These are phyloP conservation scores for Muschampia plurimacula DNA, from an alignment of 2,888 invertebrate genomes.

Conservation along the genomic window DNA sequence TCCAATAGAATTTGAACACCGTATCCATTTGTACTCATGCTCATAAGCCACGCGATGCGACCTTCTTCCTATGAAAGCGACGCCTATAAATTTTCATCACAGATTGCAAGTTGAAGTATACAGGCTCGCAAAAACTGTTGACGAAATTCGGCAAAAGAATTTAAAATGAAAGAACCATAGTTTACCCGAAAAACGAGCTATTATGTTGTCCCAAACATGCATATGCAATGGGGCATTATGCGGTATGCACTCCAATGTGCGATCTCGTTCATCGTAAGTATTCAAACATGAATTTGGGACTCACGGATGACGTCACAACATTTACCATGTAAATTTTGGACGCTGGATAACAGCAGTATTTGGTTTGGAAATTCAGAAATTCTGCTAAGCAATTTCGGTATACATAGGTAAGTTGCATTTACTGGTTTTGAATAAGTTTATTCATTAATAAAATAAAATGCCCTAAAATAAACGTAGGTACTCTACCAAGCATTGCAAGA, in stretches of 20 bases:
- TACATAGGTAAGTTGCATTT: constrained; percentile 5
- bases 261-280: constrained; percentile 37
- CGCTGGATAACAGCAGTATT: constrained; percentile 34
- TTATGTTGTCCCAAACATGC: constrained; percentile 39
- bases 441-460: not conserved
- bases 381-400: constrained; percentile 19
- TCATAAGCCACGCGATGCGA: constrained; percentile 17
- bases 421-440: not conserved
- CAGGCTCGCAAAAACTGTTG: constrained; percentile 21
- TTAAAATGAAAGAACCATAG: constrained; percentile 32
- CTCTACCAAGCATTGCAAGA: not conserved
- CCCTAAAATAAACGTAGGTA: not conserved
- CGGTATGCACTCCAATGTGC: constrained; percentile 39
- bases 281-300: constrained; percentile 40
- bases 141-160: constrained; percentile 29
- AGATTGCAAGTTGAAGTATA: constrained; percentile 11
- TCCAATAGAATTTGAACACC: not conserved
- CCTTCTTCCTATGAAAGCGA: constrained; percentile 9
- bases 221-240: constrained; percentile 38
- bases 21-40: not conserved
- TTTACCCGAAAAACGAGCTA: constrained; percentile 36
- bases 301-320: constrained; percentile 40
- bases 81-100: constrained; percentile 23
- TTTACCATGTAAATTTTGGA: constrained; percentile 40
- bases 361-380: constrained; percentile 36